Evolutionary conservation across 2,113 vertebrate species (phyloP), one percentile per base, ranked within the genome.

Genomic region (Puffinus mauretanicus): DNA sequence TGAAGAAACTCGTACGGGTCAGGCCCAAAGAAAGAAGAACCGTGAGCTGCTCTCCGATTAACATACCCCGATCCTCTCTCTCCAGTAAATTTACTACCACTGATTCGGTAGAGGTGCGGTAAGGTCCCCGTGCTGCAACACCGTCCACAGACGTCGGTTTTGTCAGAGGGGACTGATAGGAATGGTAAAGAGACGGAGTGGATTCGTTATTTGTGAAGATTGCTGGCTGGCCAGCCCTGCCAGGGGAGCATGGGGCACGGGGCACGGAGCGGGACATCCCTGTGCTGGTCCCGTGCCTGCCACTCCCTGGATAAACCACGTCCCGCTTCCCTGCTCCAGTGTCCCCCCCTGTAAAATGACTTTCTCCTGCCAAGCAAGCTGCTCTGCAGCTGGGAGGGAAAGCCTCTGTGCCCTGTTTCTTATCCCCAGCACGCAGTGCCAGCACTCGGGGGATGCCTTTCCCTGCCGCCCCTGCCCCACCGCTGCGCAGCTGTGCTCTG

Each of bases 161-260:
- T 42, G 36, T 62, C 34, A 34, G 54, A 55, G 16, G 25, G 29
- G 15, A 26, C 19, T 30, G 19, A 4, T 1, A 19, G 44, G 20
- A 82, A 51, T 49, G 18, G 55, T 16, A 49, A 69, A 75, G 40
- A n/a, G 34, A 20, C 4, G 1, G 29, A 69, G 24, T 22, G 62
- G 42, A 32, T 73, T 46, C 71, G 30, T 6, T 15, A 16, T 44
- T 16, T 34, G 20, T 30, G 18, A 58, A 52, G 92, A 66, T 62
- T 2, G 3, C 71, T 36, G 52, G 9, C 76, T 40, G n/a, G 47
- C 20, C 69, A 76, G 58, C n/a, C 25, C 24, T 24, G 57, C n/a
- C 32, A 4, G 0, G 0, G 44, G 27, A 64, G 32, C 5, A 1
- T 26, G 46, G 34, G 13, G 19, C 72, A 30, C 2, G 4, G 65